A percentile compares a stretch with the other conserved stretches of the same genome.
Evolutionary conservation across 2,113 vertebrate genomes (phyloP).

Genomic region (Hylia prasina): DNA sequence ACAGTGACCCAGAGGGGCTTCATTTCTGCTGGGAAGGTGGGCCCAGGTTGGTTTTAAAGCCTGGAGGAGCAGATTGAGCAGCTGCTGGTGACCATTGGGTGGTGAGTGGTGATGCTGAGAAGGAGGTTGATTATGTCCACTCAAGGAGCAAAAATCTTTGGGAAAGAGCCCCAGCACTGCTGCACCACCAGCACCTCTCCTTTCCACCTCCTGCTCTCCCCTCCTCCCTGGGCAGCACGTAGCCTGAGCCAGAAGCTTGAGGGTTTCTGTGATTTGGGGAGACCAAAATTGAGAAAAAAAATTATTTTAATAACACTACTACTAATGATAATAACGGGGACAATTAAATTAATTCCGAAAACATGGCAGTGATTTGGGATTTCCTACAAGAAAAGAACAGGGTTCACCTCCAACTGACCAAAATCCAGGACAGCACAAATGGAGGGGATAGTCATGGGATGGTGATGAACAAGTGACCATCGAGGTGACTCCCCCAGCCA

Average conservation of each 20-base stretch:
- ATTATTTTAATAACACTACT: neutral
- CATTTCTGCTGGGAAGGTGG: neutral
- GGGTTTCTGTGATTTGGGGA: neutral
- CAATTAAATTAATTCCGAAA: neutral
- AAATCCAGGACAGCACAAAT: neutral
- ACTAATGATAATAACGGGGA: neutral
- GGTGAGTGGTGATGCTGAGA: neutral
- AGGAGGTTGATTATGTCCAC: neutral
- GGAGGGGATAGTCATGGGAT: conserved; percentile 66
- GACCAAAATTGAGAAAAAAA: neutral
- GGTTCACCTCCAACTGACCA: conserved; percentile 65
- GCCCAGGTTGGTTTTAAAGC: neutral
- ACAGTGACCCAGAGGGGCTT: neutral
- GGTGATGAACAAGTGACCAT: conserved; percentile 70
- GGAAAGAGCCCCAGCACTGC: neutral
- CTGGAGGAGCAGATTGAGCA: neutral
- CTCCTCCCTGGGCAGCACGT: neutral
- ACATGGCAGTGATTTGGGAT: neutral
- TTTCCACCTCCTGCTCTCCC: neutral
- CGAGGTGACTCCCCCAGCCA: conserved; percentile 65
- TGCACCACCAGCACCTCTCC: neutral
- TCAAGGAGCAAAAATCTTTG: neutral
- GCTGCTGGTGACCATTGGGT: neutral
- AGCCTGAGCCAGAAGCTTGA: neutral
- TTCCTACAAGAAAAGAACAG: neutral